Evolutionary conservation across 2,113 vertebrate genomes (phyloP), one percentile per base, ranked within the genome.

Genomic region (Cololabis saira): DNA sequence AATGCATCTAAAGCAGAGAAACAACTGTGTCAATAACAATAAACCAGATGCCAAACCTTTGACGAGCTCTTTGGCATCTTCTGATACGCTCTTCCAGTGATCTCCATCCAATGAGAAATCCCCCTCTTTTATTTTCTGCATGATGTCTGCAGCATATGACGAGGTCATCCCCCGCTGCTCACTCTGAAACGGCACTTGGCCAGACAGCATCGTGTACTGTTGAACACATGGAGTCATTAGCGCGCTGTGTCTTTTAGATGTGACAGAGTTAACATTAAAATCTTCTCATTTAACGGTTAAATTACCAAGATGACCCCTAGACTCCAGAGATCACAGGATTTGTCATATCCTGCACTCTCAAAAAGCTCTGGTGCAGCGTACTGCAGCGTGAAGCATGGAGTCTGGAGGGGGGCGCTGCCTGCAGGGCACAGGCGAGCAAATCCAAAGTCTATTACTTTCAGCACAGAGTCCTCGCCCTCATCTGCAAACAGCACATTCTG

Each of bases 161-260:
- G 94, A 94, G 10, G 95, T 95, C 72, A 95, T 93, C 50, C 94
- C 94, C 65, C 91, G 90, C 21, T 93, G 93, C 55, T 90, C 92
- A 51, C 94, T 95, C 87, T 95, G 95, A 91, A 97, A 97, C 4
- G 96, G 96, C 68, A 96, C 95, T 85, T 96, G 95, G 41, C 96
- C 96, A 0, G 95, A 97, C 64, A 97, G 93, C 95, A 97, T 97
- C 80, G 96, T 97, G 90, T 97, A 97, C 95, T 97, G 66, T 49
- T 15, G 24, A 43, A 59, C 64, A 80, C 13, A 64, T 27, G 60
- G 33, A 42, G 40, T 42, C 56, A 60, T 80, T 70, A 86, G 62
- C 11, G 37, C 50, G 42, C n/a, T n/a, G 8, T 14, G 16, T 47
- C 52, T 41, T 18, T 55, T 2, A 4, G 33, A 12, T 37, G 33